Evolutionary conservation across 2,797 vertebrate species (phyloP).

Genomic region (Myioborus miniatus): DNA sequence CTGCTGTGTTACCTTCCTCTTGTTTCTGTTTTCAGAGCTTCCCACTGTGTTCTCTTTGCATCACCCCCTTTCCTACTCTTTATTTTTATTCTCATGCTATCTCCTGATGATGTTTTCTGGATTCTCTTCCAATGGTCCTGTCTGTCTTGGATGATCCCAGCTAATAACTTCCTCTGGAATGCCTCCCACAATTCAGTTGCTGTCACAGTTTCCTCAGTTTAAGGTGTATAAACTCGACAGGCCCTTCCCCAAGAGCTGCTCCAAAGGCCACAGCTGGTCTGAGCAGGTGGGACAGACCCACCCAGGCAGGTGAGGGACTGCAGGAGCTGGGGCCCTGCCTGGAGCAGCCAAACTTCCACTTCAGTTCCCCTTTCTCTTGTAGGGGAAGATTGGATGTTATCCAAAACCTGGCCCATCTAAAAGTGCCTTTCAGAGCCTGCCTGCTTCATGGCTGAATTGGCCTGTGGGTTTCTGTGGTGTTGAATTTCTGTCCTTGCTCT

Average conservation of each 20-base stretch:
- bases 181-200: not conserved
- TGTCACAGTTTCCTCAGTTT: not conserved
- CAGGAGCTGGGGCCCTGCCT: not conserved
- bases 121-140: not conserved
- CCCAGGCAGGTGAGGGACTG: not conserved
- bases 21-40: not conserved
- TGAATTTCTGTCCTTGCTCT: not conserved
- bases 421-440: not conserved
- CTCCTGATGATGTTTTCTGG: not conserved
- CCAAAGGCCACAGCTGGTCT: not conserved
- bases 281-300: not conserved
- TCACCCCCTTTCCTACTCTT: not conserved
- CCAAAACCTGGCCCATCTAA: not conserved
- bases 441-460: accelerated
- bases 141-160: not conserved
- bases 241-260: not conserved
- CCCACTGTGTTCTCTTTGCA: not conserved
- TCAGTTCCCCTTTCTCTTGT: not conserved
- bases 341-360: not conserved
- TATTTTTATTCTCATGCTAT: not conserved
- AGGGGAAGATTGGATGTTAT: not conserved
- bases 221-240: accelerated
- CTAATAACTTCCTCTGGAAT: not conserved
- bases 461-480: not conserved
- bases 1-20: not conserved